Base-by-base conservation (phyloP, 1,140 invertebrate species). In the Brachionus rubens region DNA sequence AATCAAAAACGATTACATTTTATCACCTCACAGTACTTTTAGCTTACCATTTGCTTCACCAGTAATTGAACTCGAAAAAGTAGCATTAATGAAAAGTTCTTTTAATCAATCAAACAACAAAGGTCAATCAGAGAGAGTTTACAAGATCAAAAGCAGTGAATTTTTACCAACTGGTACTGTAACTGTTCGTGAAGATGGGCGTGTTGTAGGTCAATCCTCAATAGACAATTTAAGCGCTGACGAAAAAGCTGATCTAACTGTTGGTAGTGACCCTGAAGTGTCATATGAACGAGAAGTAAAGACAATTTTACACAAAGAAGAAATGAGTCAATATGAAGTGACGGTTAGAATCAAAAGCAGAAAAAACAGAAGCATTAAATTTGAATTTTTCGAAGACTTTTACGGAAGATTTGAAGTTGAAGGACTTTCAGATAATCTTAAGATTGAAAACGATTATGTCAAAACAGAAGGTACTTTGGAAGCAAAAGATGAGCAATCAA, bases 51-150 rank as follows among this genome's bases (percentile, higher is more conserved):
- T 68, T 68, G 65, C 26, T 47, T 14, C 43, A 47, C 65, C 65
- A 68, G 48, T 10, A 2, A 48, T 68, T 16, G 43, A 68, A 19
- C 24, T 68, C n/a, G 28, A 48, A 48, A 68, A 33, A 68, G n/a
- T 33, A 12, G 43, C 65, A 30, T 3, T 5, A 4, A 48, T 68
- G 43, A 24, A 30, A 30, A 48, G 43, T 30, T 68, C 47, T 33
- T 68, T 68, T 68, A 28, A 19, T 30, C 24, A 33, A 30, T 30
- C 14, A 16, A 68, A 47, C n/a, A 47, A n/a, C 14, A 68, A 68
- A 68, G 65, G 65, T 48, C 43, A 68, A 68, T 68, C 43, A 16
- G n/a, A 68, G n/a, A 28, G 65, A 30, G 28, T 48, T 14, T 68
- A 68, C 19, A 47, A 47, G 16, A 48, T 68, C 26, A 47, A 68